These are phyloP conservation scores for Pelusios castaneus DNA, from an alignment of 2,113 vertebrate genomes.

Conservation along the genomic window DNA sequence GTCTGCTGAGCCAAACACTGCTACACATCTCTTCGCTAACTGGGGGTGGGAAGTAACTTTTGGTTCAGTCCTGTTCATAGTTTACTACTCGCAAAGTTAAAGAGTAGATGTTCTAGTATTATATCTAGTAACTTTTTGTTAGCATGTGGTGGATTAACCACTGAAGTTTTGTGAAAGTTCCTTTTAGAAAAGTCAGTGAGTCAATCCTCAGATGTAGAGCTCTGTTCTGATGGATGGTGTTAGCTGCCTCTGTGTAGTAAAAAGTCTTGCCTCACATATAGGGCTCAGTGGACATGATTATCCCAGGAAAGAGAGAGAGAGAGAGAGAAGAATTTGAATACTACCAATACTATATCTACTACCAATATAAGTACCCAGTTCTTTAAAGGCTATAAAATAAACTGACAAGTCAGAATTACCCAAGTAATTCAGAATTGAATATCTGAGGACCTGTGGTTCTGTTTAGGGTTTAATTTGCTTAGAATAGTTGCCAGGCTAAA, in stretches of 20 bases:
- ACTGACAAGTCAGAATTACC: neutral
- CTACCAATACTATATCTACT: no score
- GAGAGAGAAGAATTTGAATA: neutral
- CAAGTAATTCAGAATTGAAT: neutral
- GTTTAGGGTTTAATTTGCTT: neutral
- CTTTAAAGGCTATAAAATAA: rapidly evolving
- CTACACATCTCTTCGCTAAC: neutral
- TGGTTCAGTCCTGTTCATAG: neutral
- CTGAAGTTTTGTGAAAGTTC: neutral
- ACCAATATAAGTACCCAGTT: neutral
- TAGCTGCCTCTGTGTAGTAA: rapidly evolving
- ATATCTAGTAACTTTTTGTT: rapidly evolving
- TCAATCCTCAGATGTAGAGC: neutral
- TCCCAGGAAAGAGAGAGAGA: neutral
- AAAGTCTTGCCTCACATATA: rapidly evolving
- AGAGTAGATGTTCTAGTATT: rapidly evolving
- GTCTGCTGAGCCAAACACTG: neutral
- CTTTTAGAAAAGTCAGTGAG: neutral
- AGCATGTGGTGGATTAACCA: neutral
- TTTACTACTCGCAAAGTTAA: neutral
- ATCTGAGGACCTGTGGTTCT: neutral
- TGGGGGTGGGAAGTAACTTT: neutral
- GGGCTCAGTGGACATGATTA: rapidly evolving
- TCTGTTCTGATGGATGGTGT: neutral
- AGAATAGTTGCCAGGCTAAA: neutral